Evolutionary conservation across 2,113 vertebrate species (phyloP), one percentile per base, ranked within the genome.

Genomic region (Tretioscincus oriximinensis): DNA sequence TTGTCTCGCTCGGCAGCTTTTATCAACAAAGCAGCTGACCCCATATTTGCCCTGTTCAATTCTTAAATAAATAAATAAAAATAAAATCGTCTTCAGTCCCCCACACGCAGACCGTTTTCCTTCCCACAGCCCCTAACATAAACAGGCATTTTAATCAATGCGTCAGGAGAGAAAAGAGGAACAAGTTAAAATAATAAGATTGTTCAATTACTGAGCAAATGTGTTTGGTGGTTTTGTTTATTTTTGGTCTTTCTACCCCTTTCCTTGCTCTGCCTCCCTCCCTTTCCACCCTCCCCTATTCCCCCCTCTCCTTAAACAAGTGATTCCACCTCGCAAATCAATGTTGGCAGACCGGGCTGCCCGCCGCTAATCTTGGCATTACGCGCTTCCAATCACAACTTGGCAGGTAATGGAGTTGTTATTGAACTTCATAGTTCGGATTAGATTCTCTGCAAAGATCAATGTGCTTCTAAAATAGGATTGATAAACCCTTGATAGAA

Each of bases 371-470:
- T 98, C 97, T 98, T 95, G 95, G 97, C 97, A 98, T 98, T 98
- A 98, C 96, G 97, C 96, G 93, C 96, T 96, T 96, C 97, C 97
- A 98, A 98, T 98, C 97, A 97, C 97, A 96, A 95, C 95, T 94
- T 95, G 95, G 93, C 97, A 97, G 97, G 97, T 98, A 98, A 98
- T 98, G 96, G 97, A 98, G 97, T 98, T 97, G 97, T 98, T 98
- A 98, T 98, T 98, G 97, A 98, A 97, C 97, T 98, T 98, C 97
- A 98, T 98, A 97, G 97, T 97, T 96, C 96, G 97, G 97, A 98
- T 98, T 98, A 98, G 97, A 98, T 98, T 97, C 97, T 97, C 96
- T 95, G 96, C 94, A 96, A 96, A 97, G 97, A 98, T 98, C 97
- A 98, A 98, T 98, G 97, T 96, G 90, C 96, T 95, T 92, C 96